Conservation (phyloP, 2,888 invertebrate genomes). For the Sclerodermus sp. region DNA sequence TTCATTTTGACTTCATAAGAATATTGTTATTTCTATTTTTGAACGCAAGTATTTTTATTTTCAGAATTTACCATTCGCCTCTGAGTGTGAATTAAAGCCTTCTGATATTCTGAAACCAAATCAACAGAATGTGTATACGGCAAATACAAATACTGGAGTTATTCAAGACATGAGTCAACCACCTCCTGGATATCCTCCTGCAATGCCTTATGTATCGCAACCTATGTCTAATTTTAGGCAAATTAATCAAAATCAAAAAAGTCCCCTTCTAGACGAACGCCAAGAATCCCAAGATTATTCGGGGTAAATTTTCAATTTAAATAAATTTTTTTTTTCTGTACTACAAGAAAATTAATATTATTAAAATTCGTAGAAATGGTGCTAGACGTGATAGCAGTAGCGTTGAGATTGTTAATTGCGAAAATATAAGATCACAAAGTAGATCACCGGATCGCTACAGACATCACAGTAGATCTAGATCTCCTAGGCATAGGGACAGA, state of each 20-base stretch:
- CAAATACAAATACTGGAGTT: slow-evolving; percentile 38
- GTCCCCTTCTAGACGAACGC: slow-evolving; percentile 51
- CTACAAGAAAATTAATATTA: too few relatives aligned
- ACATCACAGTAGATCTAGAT: slow-evolving; percentile 53
- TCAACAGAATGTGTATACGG: slow-evolving; percentile 35
- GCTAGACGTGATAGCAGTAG: slow-evolving; percentile 51
- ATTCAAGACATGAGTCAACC: slow-evolving; percentile 61
- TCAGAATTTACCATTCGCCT: slow-evolving; percentile 67
- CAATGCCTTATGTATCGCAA: slow-evolving; percentile 49
- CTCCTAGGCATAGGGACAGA: slow-evolving; percentile 48
- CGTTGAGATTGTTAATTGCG: slow-evolving; percentile 55
- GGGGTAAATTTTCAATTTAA: slow-evolving; percentile 24
- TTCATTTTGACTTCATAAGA: slow-evolving; percentile 4
- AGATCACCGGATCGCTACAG: slow-evolving; percentile 53
- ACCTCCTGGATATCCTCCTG: slow-evolving; percentile 61
- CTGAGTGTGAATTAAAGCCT: slow-evolving; percentile 67
- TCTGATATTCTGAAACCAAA: slow-evolving; percentile 50
- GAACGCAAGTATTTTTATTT: slow-evolving; percentile 21
- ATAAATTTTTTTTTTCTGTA: background rate
- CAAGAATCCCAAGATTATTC: slow-evolving; percentile 43
- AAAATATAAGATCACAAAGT: slow-evolving; percentile 51
- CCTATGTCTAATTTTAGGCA: slow-evolving; percentile 44
- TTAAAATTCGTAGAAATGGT: slow-evolving; percentile 19
- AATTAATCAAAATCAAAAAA: slow-evolving; percentile 45
- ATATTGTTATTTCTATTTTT: background rate